Conservation (phyloP, 2,113 vertebrate genomes). For the Tachysurus vachellii region DNA sequence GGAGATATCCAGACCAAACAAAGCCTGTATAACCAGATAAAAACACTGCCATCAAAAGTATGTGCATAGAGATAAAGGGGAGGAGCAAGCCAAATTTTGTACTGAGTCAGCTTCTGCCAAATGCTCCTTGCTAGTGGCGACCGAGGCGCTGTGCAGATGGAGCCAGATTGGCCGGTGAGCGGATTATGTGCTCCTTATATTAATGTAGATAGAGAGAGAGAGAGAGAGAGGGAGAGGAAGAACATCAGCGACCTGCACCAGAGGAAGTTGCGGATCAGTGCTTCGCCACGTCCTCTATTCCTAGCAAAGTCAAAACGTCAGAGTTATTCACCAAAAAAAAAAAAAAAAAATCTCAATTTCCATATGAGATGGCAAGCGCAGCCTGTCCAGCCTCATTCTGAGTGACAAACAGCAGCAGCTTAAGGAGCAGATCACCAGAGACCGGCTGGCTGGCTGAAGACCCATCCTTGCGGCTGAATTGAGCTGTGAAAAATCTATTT, state of each 20-base stretch:
- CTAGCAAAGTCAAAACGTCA: slow-evolving; percentile 49
- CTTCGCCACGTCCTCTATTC: slow-evolving; percentile 34
- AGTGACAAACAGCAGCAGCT: slow-evolving; percentile 73
- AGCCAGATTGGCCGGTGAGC: slow-evolving; percentile 59
- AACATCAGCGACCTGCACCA: slow-evolving; percentile 47
- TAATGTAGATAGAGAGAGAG: slow-evolving; percentile 58
- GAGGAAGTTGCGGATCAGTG: slow-evolving; percentile 53
- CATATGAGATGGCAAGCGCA: slow-evolving; percentile 55
- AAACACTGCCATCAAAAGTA: slow-evolving; percentile 77
- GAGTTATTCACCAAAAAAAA: slow-evolving; percentile 39
- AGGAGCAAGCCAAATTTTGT: slow-evolving; percentile 67
- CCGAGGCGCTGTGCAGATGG: slow-evolving; percentile 65
- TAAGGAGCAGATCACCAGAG: slow-evolving; percentile 68
- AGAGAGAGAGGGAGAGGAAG: slow-evolving; percentile 6
- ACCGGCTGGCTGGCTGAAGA: slow-evolving; percentile 68
- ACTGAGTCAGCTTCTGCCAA: slow-evolving; percentile 65
- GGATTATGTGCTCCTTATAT: slow-evolving; percentile 66
- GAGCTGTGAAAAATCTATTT: slow-evolving; percentile 69
- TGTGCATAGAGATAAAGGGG: slow-evolving; percentile 75
- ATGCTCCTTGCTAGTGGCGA: slow-evolving; percentile 65
- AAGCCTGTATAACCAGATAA: slow-evolving; percentile 75
- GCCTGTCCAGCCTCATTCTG: slow-evolving; percentile 64
- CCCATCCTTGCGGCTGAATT: slow-evolving; percentile 68
- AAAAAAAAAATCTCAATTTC: slow-evolving; percentile 33
- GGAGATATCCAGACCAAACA: slow-evolving; percentile 82